Percentiles rank a stretch among this genome's conserved stretches.
These are phyloP conservation scores for Calosoma granatense DNA, from an alignment of 1,140 invertebrate genomes.

Conservation along the genomic window DNA sequence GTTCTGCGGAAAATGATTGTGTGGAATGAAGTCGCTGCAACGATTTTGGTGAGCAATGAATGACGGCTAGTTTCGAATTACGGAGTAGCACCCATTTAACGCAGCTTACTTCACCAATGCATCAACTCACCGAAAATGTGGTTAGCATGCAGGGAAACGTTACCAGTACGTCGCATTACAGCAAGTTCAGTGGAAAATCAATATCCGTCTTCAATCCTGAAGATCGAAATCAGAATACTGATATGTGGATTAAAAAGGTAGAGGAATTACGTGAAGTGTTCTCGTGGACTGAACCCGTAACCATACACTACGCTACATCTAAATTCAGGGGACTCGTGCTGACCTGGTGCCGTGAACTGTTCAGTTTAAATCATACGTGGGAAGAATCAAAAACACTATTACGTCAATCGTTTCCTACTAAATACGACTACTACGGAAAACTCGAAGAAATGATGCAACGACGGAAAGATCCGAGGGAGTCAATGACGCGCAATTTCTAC, in stretches of 20 bases:
- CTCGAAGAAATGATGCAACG: conserved; percentile 22
- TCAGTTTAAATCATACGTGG: conserved; percentile 24
- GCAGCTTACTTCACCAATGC: neutral
- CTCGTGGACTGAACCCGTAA: conserved; percentile 19
- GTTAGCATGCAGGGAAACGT: neutral
- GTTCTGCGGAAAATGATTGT: too few species aligned
- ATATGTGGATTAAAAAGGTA: conserved; percentile 21
- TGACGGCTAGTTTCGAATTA: too few species aligned
- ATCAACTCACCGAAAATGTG: neutral
- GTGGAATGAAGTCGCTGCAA: too few species aligned
- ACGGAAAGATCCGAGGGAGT: conserved; percentile 13
- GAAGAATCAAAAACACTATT: conserved; percentile 30
- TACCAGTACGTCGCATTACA: neutral
- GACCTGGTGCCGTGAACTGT: conserved; percentile 27
- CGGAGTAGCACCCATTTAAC: too few species aligned
- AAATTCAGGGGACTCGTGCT: conserved; percentile 27
- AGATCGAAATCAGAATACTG: neutral
- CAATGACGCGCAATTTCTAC: conserved; percentile 15
- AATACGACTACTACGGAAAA: conserved; percentile 20
- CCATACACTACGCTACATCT: conserved; percentile 21
- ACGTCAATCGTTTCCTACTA: conserved; percentile 22
- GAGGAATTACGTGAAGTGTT: conserved; percentile 22
- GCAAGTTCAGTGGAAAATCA: neutral
- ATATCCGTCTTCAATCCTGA: conserved; percentile 11
- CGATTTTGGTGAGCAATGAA: too few species aligned